A percentile compares a stretch with the other conserved stretches of the same genome.
phyloP scores from a whole-genome alignment of 2,113 vertebrate genomes.

The Tapirus terrestris region DNA sequence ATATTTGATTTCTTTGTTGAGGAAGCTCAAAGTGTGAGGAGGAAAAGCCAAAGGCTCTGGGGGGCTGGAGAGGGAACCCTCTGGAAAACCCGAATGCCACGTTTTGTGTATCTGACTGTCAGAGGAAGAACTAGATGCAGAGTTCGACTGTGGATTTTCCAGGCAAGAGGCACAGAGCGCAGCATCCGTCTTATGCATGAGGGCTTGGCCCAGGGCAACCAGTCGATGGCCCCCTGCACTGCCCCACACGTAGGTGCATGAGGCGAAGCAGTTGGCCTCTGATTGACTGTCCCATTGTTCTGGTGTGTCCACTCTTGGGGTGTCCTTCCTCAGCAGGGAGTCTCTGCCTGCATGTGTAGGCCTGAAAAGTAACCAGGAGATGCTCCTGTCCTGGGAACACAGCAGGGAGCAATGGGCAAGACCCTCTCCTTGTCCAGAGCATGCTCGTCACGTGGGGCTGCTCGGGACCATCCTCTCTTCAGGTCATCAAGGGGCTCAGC shows the following conservation, averaged over 20 bases:
- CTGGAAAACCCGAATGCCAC: conserved; percentile 57
- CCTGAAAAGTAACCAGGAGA: conserved; percentile 55
- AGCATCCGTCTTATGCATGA: conserved; percentile 69
- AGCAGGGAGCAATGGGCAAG: neutral
- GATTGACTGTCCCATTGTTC: conserved; percentile 63
- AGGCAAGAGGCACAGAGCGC: conserved; percentile 65
- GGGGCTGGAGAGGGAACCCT: conserved; percentile 54
- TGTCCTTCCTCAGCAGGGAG: conserved; percentile 62
- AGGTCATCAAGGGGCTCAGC: neutral
- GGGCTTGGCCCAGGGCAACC: conserved; percentile 61
- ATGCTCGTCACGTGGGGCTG: conserved; percentile 25
- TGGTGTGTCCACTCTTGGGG: conserved; percentile 70
- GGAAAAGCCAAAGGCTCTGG: neutral
- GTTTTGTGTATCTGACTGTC: conserved; percentile 60
- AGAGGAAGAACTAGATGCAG: conserved; percentile 28
- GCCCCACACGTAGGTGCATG: neutral
- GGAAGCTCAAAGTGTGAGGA: conserved; percentile 71
- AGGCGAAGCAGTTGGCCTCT: conserved; percentile 58
- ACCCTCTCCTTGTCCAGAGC: neutral
- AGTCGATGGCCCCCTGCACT: no score
- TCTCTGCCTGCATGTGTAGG: conserved; percentile 73
- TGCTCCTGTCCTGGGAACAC: conserved; percentile 26
- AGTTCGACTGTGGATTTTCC: neutral
- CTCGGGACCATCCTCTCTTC: neutral
- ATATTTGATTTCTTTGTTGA: neutral